Conservation (phyloP, 1,140 invertebrate genomes). For the Phthorimaea operculella region DNA sequence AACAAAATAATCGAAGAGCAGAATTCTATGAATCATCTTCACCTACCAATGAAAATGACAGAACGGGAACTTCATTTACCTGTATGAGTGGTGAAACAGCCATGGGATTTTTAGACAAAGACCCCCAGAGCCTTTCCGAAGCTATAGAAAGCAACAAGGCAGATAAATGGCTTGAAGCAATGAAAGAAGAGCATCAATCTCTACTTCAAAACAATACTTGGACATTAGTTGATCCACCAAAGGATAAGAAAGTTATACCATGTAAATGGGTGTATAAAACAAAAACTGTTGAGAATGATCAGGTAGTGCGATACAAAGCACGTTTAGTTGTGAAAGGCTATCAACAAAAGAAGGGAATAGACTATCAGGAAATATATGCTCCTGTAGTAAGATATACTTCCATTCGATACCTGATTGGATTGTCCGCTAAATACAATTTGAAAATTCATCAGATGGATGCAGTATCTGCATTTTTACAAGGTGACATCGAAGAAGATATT, state of each 20-base stretch:
- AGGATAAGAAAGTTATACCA: background rate
- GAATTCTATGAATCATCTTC: background rate
- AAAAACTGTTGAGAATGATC: background rate
- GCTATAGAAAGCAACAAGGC: background rate
- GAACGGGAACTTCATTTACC: background rate
- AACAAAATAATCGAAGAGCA: background rate
- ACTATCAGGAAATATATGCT: constrained; percentile 33
- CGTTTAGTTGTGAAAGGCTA: constrained; percentile 35
- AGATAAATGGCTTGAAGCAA: too few relatives aligned
- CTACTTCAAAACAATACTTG: too few relatives aligned
- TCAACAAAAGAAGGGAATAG: constrained; percentile 23
- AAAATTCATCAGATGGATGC: constrained; percentile 43
- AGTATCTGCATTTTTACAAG: constrained; percentile 34
- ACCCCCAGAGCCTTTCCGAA: background rate
- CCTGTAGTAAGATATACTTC: constrained; percentile 27
- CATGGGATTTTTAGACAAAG: background rate
- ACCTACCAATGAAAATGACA: background rate
- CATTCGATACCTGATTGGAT: constrained; percentile 26
- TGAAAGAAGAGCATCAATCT: too few relatives aligned
- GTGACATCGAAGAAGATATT: constrained; percentile 45
- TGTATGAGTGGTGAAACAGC: background rate
- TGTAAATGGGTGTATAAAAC: background rate
- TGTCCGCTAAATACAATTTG: constrained; percentile 27
- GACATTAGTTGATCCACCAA: background rate
- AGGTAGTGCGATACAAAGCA: constrained; percentile 21